Percentiles rank a stretch among this genome's conserved stretches.
These are phyloP conservation scores for Neopipo cinnamomea DNA, from an alignment of 2,113 vertebrate species.

Conservation along the genomic window DNA sequence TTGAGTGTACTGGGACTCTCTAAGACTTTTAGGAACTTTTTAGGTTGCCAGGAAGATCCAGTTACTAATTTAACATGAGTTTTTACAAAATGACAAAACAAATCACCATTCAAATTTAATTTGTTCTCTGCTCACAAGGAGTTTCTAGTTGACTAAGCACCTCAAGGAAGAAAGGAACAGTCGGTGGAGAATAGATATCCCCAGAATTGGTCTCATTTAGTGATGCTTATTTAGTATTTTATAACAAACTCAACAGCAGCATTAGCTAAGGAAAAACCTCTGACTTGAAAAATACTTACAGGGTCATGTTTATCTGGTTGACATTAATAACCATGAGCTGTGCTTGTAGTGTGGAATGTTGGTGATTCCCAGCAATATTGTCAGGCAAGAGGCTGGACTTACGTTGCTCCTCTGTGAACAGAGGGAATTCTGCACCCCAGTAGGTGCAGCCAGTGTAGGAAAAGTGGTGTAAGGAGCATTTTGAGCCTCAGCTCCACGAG, in stretches of 20 bases:
- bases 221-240: not conserved
- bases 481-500: not conserved
- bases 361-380: not conserved
- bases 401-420: not conserved
- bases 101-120: not conserved
- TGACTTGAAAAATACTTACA: not conserved
- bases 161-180: not conserved
- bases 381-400: not conserved
- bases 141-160: not conserved
- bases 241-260: not conserved
- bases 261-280: not conserved
- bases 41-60: not conserved
- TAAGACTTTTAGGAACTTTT: not conserved
- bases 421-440: not conserved
- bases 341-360: not conserved
- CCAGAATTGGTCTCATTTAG: not conserved
- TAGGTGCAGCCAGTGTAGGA: fast-evolving
- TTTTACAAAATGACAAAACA: not conserved
- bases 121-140: not conserved
- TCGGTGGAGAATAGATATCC: not conserved
- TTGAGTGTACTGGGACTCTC: not conserved
- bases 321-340: not conserved
- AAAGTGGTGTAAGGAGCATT: not conserved
- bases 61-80: not conserved
- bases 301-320: not conserved